These are phyloP conservation scores for Pleuronectes platessa DNA, from an alignment of 2,113 vertebrate species.

Conservation along the genomic window DNA sequence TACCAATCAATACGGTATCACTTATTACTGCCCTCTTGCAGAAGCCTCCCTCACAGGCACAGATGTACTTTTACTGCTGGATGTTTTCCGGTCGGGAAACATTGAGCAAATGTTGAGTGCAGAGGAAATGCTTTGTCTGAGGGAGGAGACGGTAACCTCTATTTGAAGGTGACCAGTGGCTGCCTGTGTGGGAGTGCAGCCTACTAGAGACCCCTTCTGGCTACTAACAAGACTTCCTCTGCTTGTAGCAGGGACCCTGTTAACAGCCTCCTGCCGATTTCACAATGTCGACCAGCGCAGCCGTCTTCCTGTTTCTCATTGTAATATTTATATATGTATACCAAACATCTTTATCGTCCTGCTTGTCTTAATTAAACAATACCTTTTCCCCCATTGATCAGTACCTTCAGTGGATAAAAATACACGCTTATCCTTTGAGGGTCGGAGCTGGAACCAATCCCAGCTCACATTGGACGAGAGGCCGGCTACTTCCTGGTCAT, in stretches of 20 bases:
- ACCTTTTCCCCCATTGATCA: too few species aligned
- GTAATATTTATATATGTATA: too few species aligned
- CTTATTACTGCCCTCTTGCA: constrained; percentile 17
- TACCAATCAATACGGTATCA: constrained; percentile 30
- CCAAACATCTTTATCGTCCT: too few species aligned
- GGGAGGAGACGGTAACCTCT: constrained; percentile 75
- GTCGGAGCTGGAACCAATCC: too few species aligned
- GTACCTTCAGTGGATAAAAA: too few species aligned
- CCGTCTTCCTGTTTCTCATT: not conserved
- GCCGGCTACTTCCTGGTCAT: too few species aligned
- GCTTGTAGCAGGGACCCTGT: constrained; percentile 6
- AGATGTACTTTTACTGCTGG: constrained; percentile 15
- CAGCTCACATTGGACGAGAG: too few species aligned
- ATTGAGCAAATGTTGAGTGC: constrained; percentile 49
- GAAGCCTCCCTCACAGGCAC: constrained; percentile 4
- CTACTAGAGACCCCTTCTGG: constrained; percentile 75
- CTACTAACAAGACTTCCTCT: constrained; percentile 31
- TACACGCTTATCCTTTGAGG: too few species aligned
- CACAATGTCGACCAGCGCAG: constrained; percentile 6
- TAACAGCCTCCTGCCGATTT: not conserved
- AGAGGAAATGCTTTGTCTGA: constrained; percentile 50
- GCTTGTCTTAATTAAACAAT: not conserved
- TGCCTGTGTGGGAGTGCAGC: constrained; percentile 42
- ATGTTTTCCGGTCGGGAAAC: constrained; percentile 24
- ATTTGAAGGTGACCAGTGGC: constrained; percentile 79